Conservation (phyloP, 2,113 vertebrate species). For the Petaurus breviceps region DNA sequence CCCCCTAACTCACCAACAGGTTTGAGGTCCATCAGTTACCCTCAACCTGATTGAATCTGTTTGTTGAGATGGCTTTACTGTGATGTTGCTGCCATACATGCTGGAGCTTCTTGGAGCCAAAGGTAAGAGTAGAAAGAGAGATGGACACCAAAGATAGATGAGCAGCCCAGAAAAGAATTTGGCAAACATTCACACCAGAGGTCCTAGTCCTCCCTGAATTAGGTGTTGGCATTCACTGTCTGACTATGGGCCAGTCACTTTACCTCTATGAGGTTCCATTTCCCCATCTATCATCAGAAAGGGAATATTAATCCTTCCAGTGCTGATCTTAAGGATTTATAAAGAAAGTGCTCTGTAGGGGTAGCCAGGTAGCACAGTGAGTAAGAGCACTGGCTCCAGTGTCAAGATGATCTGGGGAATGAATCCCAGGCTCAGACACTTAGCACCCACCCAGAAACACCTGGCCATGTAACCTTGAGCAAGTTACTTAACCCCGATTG, state of each 20-base stretch:
- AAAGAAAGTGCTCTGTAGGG: not conserved
- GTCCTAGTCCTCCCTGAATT: not conserved
- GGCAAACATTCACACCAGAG: not conserved
- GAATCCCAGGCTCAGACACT: too few relatives aligned
- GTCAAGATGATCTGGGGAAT: too few relatives aligned
- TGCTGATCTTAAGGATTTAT: not conserved
- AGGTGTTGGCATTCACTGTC: not conserved
- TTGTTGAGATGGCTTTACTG: not conserved
- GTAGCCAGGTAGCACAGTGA: too few relatives aligned
- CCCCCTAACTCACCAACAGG: not conserved
- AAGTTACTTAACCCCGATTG: too few relatives aligned
- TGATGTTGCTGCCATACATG: not conserved
- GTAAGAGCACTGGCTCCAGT: too few relatives aligned
- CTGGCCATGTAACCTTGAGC: too few relatives aligned
- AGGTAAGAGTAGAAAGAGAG: not conserved
- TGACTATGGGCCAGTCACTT: not conserved
- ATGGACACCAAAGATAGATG: not conserved
- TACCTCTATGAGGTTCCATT: not conserved
- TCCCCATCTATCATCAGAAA: not conserved
- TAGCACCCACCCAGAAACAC: too few relatives aligned
- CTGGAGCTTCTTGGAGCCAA: not conserved
- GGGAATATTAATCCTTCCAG: not conserved
- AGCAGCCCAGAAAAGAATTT: too few relatives aligned
- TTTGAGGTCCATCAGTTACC: not conserved
- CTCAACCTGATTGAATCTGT: not conserved